Conservation (phyloP, 2,113 vertebrate genomes). For the Larimichthys crocea region DNA sequence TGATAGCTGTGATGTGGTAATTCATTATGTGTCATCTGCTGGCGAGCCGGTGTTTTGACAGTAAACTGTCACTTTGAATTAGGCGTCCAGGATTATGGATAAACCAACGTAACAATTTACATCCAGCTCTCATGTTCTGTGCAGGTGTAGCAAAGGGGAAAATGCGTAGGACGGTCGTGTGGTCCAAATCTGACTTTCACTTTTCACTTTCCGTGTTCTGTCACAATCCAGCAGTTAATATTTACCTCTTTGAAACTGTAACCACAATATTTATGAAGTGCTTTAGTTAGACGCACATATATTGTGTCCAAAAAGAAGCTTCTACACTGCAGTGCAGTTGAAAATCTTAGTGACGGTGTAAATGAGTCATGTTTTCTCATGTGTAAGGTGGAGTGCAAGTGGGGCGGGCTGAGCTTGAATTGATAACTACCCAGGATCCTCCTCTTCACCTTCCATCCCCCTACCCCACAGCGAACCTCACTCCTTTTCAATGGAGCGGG, state of each 20-base stretch:
- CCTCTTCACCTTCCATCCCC: constrained; percentile 1
- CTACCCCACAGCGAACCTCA: not conserved
- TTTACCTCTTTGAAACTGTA: not conserved
- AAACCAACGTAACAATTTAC: not conserved
- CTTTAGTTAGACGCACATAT: not conserved
- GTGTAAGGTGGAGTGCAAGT: not conserved
- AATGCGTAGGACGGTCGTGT: not conserved
- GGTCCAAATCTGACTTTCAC: not conserved
- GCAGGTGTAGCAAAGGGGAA: not conserved
- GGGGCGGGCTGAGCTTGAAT: not conserved
- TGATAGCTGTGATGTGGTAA: not conserved
- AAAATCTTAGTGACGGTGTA: not conserved
- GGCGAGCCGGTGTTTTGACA: constrained; percentile 5
- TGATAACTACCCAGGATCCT: constrained; percentile 37
- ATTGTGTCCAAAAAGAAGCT: not conserved
- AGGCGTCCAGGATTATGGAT: not conserved
- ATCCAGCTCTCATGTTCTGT: not conserved
- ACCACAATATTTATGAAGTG: not conserved
- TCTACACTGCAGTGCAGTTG: not conserved
- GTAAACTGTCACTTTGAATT: constrained; percentile 17
- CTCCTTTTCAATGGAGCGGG: constrained; percentile 24
- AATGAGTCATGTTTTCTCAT: not conserved
- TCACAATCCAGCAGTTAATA: not conserved
- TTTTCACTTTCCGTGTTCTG: not conserved
- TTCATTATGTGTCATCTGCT: constrained; percentile 1